phyloP scores from a whole-genome alignment of 2,888 invertebrate species.

The Acleris laterana region DNA sequence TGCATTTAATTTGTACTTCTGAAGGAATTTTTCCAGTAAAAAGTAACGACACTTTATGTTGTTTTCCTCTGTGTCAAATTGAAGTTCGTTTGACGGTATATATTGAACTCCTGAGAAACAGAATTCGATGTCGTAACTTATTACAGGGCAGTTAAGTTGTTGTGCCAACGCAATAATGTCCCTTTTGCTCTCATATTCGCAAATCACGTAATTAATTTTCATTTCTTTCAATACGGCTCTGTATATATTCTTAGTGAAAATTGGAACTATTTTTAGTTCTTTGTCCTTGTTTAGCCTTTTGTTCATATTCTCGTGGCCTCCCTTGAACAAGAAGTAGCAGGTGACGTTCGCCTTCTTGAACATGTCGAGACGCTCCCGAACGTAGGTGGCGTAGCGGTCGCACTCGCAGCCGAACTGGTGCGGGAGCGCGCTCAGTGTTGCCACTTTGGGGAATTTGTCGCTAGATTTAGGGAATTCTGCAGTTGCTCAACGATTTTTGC shows the following conservation, averaged over 20 bases:
- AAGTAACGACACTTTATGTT: conserved; percentile 45
- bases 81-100: conserved; percentile 43
- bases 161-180: conserved; percentile 55
- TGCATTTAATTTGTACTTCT: conserved; percentile 42
- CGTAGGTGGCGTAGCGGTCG: conserved; percentile 46
- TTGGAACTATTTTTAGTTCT: conserved; percentile 37
- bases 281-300: conserved; percentile 35
- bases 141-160: conserved; percentile 50
- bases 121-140: conserved; percentile 52
- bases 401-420: conserved; percentile 52
- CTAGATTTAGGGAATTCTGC: too few relatives aligned
- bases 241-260: conserved; percentile 47
- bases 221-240: conserved; percentile 53
- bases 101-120: conserved; percentile 51
- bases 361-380: conserved; percentile 45
- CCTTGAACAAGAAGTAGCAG: conserved; percentile 56
- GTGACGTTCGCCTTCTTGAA: conserved; percentile 52
- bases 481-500: too few relatives aligned
- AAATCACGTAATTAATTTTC: conserved; percentile 47
- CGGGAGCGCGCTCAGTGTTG: conserved; percentile 39
- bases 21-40: conserved; percentile 43
- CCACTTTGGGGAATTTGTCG: too few relatives aligned
- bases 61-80: conserved; percentile 24
- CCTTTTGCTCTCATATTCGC: conserved; percentile 48
- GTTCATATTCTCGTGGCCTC: conserved; percentile 46